These are phyloP conservation scores for Drosophila pandora DNA, from an alignment of 1,140 invertebrate genomes.

Conservation along the genomic window DNA sequence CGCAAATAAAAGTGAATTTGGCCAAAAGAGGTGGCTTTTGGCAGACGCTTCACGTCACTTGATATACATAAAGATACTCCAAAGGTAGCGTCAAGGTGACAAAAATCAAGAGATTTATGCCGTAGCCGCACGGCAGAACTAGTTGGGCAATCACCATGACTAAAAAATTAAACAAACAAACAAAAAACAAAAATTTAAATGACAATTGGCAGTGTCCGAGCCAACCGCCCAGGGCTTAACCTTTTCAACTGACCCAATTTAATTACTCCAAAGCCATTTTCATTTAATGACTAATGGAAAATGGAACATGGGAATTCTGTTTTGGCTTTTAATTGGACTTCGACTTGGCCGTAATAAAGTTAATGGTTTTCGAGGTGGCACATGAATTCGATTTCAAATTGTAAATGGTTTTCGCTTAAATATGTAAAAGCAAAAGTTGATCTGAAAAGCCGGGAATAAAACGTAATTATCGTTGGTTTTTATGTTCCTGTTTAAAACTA, in stretches of 20 bases:
- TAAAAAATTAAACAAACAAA: conserved; percentile 22
- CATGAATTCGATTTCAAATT: conserved; percentile 16
- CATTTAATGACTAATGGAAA: conserved; percentile 63
- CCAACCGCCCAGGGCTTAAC: conserved; percentile 36
- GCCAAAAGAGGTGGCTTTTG: conserved; percentile 13
- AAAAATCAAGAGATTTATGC: conserved; percentile 54
- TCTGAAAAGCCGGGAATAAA: conserved; percentile 1
- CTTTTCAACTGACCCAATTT: conserved; percentile 58
- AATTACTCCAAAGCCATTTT: conserved; percentile 45
- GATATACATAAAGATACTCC: conserved; percentile 24
- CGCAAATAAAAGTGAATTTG: conserved; percentile 50
- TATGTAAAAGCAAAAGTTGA: not conserved
- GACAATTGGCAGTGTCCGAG: conserved; percentile 44
- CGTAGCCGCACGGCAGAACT: conserved; percentile 51
- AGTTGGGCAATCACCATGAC: conserved; percentile 10
- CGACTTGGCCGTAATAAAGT: conserved; percentile 25
- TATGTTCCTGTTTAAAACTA: too few relatives aligned
- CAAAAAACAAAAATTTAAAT: conserved; percentile 32
- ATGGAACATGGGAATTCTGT: conserved; percentile 71
- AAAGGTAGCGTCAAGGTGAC: conserved; percentile 58
- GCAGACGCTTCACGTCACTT: conserved; percentile 42
- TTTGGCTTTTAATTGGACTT: conserved; percentile 35
- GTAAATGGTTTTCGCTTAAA: conserved; percentile 13
- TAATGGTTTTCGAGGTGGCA: conserved; percentile 38
- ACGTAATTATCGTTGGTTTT: not conserved